These are phyloP conservation scores for Microctonus hyperodae DNA, from an alignment of 2,888 invertebrate genomes.

Conservation along the genomic window DNA sequence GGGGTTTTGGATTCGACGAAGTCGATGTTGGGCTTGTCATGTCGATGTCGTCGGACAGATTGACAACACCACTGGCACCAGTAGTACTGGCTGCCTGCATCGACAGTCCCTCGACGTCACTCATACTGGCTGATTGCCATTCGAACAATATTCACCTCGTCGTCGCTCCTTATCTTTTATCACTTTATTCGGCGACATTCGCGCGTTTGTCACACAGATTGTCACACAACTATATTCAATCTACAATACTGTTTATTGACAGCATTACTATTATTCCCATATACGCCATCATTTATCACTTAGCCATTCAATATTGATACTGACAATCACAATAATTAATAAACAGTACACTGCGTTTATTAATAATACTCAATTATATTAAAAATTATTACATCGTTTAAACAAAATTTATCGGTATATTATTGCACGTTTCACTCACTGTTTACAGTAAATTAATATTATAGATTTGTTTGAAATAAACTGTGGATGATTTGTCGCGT, in stretches of 20 bases:
- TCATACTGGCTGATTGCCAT: conserved; percentile 27
- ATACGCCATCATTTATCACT: neutral
- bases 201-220: conserved; percentile 39
- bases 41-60: conserved; percentile 51
- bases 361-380: neutral
- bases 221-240: neutral
- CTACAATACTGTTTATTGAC: neutral
- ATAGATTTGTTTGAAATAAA: conserved; percentile 8
- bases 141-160: conserved; percentile 38
- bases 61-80: conserved; percentile 32
- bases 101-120: conserved; percentile 33
- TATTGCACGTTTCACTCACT: neutral
- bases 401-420: neutral
- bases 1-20: conserved; percentile 57
- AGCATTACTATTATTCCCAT: neutral
- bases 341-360: neutral
- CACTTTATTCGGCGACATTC: conserved; percentile 47
- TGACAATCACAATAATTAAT: neutral
- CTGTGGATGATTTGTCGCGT: conserved; percentile 49
- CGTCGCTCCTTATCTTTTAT: conserved; percentile 46
- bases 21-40: conserved; percentile 57
- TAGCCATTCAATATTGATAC: neutral
- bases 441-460: neutral
- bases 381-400: neutral
- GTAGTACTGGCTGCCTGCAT: conserved; percentile 35